Evolutionary conservation across 1,140 invertebrate genomes (phyloP).

Genomic region (Brachionus rotundiformis): DNA sequence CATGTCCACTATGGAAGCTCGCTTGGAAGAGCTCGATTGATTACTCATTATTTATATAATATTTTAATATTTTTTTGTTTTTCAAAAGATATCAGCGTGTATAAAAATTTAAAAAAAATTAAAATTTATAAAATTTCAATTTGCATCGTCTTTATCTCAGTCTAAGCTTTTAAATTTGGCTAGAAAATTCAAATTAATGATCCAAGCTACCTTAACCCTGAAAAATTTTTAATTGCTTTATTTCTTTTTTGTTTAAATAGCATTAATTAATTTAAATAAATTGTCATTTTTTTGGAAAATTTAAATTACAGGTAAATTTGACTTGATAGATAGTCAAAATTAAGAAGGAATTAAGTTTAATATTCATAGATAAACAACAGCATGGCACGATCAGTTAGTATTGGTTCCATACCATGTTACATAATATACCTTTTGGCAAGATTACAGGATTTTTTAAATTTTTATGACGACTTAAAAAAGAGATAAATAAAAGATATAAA

Average conservation of each 20-base stretch:
- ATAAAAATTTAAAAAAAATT: not conserved
- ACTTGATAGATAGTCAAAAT: too few relatives aligned
- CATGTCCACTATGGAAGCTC: constrained; percentile 19
- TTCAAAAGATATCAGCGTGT: constrained; percentile 6
- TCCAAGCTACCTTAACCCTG: not conserved
- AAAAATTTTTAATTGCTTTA: not conserved
- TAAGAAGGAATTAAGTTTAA: too few relatives aligned
- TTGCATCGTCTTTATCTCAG: not conserved
- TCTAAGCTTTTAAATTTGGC: not conserved
- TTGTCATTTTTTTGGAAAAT: not conserved
- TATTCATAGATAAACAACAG: not conserved
- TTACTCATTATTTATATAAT: constrained; percentile 27
- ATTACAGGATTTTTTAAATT: not conserved
- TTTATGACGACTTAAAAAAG: too few relatives aligned
- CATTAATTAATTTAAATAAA: not conserved
- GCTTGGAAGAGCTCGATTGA: constrained; percentile 26
- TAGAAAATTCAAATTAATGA: not conserved
- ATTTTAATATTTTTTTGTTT: not conserved
- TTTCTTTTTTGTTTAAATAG: too few relatives aligned
- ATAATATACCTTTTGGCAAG: not conserved
- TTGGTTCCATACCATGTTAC: not conserved
- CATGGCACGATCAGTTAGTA: not conserved
- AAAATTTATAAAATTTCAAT: not conserved
- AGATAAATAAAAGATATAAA: too few relatives aligned
- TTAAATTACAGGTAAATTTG: too few relatives aligned